Percentiles rank a stretch among this genome's conserved stretches.
phyloP scores from a whole-genome alignment of 2,113 vertebrate species.

The Hippocampus mohnikei region DNA sequence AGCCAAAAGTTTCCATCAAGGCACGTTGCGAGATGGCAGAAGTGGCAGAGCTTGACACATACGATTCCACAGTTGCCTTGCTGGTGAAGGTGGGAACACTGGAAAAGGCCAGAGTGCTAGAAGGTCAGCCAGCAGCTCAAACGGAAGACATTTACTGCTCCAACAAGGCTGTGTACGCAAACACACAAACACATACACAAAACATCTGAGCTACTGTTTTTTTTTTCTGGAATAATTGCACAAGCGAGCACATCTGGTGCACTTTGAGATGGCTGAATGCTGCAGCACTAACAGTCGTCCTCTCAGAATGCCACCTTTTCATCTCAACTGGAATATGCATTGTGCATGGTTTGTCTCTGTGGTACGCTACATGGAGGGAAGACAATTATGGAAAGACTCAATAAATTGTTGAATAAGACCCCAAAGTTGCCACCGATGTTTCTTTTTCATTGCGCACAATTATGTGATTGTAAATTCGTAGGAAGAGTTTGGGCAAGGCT shows the following conservation, averaged over 20 bases:
- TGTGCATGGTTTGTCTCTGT: not conserved
- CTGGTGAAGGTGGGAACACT: slow-evolving; percentile 56
- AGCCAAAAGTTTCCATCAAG: not conserved
- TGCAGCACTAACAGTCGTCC: slow-evolving; percentile 45
- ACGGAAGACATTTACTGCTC: slow-evolving; percentile 68
- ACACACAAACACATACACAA: slow-evolving; percentile 16
- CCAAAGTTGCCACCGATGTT: not conserved
- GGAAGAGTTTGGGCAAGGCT: not conserved
- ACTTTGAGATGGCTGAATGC: slow-evolving; percentile 60
- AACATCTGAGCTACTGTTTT: slow-evolving; percentile 50
- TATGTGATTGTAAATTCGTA: not conserved
- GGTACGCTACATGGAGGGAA: not conserved
- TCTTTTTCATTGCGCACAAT: not conserved
- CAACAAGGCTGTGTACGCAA: slow-evolving; percentile 52
- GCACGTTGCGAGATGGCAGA: not conserved
- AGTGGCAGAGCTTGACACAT: not conserved
- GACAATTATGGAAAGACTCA: not conserved
- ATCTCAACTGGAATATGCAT: not conserved
- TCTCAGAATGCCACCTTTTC: not conserved
- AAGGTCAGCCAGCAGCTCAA: slow-evolving; percentile 69
- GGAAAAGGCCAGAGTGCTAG: slow-evolving; percentile 54
- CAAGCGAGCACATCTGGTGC: slow-evolving; percentile 66
- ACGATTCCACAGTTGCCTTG: slow-evolving; percentile 39
- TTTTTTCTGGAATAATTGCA: slow-evolving; percentile 64
- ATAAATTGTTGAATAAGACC: not conserved